Percentiles rank a stretch among this genome's conserved stretches.
phyloP scores from a whole-genome alignment of 1,140 invertebrate species.

The Diabrotica virgifera region DNA sequence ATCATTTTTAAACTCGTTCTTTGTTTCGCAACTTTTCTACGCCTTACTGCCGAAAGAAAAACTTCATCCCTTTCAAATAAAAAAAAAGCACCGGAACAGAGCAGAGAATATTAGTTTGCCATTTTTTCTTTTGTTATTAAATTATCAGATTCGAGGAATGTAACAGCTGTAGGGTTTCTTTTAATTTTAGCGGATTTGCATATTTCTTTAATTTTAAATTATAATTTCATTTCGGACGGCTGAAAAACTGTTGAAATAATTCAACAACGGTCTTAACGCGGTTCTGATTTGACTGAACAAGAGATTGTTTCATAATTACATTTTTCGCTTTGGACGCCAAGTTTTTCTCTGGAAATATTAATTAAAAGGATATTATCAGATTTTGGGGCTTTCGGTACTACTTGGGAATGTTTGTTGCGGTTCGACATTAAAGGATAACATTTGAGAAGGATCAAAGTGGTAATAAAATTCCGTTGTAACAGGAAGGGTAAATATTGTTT shows the following conservation, averaged over 20 bases:
- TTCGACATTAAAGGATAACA: too few species aligned
- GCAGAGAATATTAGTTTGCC: conserved; percentile 25
- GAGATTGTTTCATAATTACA: neutral
- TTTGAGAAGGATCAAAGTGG: too few species aligned
- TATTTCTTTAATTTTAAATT: conserved; percentile 25
- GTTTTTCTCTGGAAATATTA: too few species aligned
- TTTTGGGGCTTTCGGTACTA: too few species aligned
- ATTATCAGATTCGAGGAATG: conserved; percentile 26
- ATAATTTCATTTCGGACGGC: conserved; percentile 9
- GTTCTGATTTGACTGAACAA: conserved; percentile 4
- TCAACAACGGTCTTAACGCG: conserved; percentile 6
- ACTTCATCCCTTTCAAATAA: too few species aligned
- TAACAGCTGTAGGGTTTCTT: conserved; percentile 23
- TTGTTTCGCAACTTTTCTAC: too few species aligned
- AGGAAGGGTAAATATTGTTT: too few species aligned
- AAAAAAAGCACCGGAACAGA: neutral
- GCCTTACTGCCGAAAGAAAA: too few species aligned
- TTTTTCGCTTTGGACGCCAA: neutral
- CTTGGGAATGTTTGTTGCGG: too few species aligned
- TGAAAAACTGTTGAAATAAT: conserved; percentile 6
- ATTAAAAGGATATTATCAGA: too few species aligned
- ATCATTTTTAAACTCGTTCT: too few species aligned
- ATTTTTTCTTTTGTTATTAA: conserved; percentile 29
- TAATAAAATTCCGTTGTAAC: too few species aligned
- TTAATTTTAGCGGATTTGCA: conserved; percentile 26